phyloP scores from a whole-genome alignment of 2,113 vertebrate genomes.

The Sorex fumeus region DNA sequence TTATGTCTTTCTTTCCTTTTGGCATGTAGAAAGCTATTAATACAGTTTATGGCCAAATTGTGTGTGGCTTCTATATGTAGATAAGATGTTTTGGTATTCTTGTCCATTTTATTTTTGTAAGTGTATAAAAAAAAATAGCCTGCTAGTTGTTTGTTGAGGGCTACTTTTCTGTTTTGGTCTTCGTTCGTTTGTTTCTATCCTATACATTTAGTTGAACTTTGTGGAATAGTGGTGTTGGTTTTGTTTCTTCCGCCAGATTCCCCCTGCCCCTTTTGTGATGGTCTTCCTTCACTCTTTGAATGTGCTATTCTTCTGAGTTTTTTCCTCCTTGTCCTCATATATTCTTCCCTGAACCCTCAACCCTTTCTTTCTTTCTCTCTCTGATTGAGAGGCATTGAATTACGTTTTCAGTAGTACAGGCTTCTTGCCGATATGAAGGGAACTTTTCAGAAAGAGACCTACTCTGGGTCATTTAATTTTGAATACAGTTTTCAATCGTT shows the following conservation, averaged over 20 bases:
- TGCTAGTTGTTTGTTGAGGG: slow-evolving; percentile 82
- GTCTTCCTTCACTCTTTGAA: slow-evolving; percentile 75
- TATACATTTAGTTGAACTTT: slow-evolving; percentile 81
- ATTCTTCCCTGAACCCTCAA: slow-evolving; percentile 76
- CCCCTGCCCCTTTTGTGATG: slow-evolving; percentile 48
- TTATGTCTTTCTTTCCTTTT: slow-evolving; percentile 71
- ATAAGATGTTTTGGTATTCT: slow-evolving; percentile 77
- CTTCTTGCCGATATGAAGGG: slow-evolving; percentile 93
- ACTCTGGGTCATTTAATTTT: slow-evolving; percentile 92
- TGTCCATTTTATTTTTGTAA: slow-evolving; percentile 79
- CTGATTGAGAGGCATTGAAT: slow-evolving; percentile 90
- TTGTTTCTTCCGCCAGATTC: slow-evolving; percentile 77
- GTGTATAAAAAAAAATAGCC: slow-evolving; percentile 82
- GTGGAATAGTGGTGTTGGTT: slow-evolving; percentile 85
- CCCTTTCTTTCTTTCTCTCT: slow-evolving; percentile 85
- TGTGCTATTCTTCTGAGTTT: slow-evolving; percentile 66
- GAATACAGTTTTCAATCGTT: slow-evolving; percentile 93
- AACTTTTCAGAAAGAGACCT: slow-evolving; percentile 93
- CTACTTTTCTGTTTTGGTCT: slow-evolving; percentile 76
- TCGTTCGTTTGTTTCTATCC: slow-evolving; percentile 37
- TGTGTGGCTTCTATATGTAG: slow-evolving; percentile 75
- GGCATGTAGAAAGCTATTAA: slow-evolving; percentile 78
- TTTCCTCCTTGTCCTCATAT: slow-evolving; percentile 73
- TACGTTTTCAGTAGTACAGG: slow-evolving; percentile 93
- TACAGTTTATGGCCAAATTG: slow-evolving; percentile 74